Base-by-base conservation (phyloP, 64 coral and sea anemone species). In the Pachyseris speciosa region DNA sequence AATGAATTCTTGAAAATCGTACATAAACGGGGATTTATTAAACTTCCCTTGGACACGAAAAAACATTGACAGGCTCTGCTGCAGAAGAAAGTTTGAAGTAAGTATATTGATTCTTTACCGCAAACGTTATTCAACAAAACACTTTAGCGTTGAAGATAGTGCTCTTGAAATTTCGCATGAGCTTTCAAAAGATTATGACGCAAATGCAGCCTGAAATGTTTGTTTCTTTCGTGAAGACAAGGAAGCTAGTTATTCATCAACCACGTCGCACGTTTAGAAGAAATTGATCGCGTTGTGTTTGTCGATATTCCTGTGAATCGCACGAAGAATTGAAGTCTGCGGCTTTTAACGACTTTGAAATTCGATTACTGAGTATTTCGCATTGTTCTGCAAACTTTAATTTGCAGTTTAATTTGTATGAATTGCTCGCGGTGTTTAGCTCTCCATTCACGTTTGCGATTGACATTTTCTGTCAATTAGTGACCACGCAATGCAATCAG, bases 401-500 rank as follows among this genome's bases (percentile, higher is more conserved):
- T 37, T 39, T 37, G 7, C 1, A 15, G 33, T 71, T 6, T 39
- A 5, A 39, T 71, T 39, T 40, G 33, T 61, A 16, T 13, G n/a
- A 38, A 37, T 72, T 48, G 26, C 73, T 77, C 74, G 47, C 16
- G 13, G 26, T 81, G 36, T 81, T 63, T 59, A 63, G 16, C 26
- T 1, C 11, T 2, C 16, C 16, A 20, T 53, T 50, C 30, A 30
- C 20, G 48, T 57, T 55, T 44, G 70, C 67, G 67, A 71, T 74
- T 74, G 70, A 74, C 70, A 40, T 74, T 27, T 74, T 39, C 38
- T 74, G 70, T 74, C 70, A 74, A 74, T 74, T 26, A 45, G n/a
- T 37, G 25, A 43, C 37, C 7, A 45, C 70, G 70, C 45, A 37
- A 74, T 74, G 40, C 70, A 38, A 70, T 20, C 15, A 57, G 52